These are phyloP conservation scores for Scaptomyza cyrtandrae DNA, from an alignment of 2,888 invertebrate genomes.

Conservation along the genomic window DNA sequence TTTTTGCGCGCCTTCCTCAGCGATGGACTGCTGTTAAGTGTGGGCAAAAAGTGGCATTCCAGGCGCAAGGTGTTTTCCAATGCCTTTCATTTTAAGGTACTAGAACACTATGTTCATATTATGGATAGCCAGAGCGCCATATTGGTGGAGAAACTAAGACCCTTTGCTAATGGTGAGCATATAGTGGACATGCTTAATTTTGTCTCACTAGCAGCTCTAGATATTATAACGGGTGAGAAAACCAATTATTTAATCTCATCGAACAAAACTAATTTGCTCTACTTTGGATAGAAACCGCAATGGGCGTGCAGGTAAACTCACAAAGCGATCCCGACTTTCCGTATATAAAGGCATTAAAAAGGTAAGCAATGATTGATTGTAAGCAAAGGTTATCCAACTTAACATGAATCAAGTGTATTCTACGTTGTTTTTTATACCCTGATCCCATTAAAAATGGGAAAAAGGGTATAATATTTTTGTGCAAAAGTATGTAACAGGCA, in stretches of 20 bases:
- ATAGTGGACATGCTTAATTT: conserved; percentile 87
- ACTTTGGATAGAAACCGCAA: conserved; percentile 64
- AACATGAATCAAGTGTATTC: neutral
- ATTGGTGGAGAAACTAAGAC: conserved; percentile 86
- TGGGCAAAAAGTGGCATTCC: conserved; percentile 86
- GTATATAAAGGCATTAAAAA: conserved; percentile 89
- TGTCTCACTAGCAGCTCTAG: conserved; percentile 86
- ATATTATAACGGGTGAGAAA: conserved; percentile 84
- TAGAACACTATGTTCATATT: conserved; percentile 89
- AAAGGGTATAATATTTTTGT: too few species aligned
- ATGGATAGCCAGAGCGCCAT: conserved; percentile 88
- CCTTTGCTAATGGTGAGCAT: conserved; percentile 77
- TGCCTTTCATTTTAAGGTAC: conserved; percentile 91
- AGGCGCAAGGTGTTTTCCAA: conserved; percentile 90
- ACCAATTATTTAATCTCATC: too few species aligned
- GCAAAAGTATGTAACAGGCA: too few species aligned
- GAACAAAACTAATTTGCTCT: neutral
- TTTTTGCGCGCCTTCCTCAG: conserved; percentile 72
- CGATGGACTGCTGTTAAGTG: conserved; percentile 76
- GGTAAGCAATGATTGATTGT: conserved; percentile 83
- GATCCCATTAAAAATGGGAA: too few species aligned
- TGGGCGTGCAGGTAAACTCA: conserved; percentile 78
- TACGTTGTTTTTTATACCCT: too few species aligned
- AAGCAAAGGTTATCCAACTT: neutral
- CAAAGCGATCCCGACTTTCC: conserved; percentile 88